Evolutionary conservation across 2,113 vertebrate genomes (phyloP), one percentile per base, ranked within the genome.

Genomic region (Phasianus colchicus): DNA sequence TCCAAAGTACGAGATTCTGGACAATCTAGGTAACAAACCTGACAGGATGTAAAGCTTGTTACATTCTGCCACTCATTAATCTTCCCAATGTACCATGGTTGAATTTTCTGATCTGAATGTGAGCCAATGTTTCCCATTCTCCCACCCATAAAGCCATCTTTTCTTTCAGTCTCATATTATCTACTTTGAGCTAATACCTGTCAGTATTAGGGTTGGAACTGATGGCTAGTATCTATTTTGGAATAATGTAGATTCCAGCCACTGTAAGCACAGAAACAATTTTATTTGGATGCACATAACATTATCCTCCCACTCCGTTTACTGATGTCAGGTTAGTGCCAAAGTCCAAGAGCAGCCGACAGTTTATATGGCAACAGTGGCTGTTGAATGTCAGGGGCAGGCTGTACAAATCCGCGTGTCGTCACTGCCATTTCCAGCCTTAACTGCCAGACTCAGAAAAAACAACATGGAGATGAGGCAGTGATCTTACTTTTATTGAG

Each of bases 241-340:
- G 30, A 76, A 83, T 73, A 83, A 66, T 70, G 78, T 79, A 65
- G 86, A 82, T 75, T 75, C 40, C 45, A 86, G n/a, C 72, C 61
- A 77, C 32, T 48, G 66, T 65, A 90, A 94, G 48, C 66, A 75
- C 7, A 78, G 76, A 72, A 88, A 66, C 20, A 27, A n/a, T 57
- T 88, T 34, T 72, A 34, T 94, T 92, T 88, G 64, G 36, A 38
- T 1, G 4, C 77, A 61, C 88, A 92, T 55, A 86, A 38, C 19
- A 60, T 32, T 0, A 0, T 42, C 52, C 61, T 86, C 48, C 80
- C 84, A 4, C 52, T 54, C 61, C 3, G 3, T 83, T 45, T 83
- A 22, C 29, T 86, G 72, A 79, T 94, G 91, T 95, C 83, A 90
- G 61, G 65, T 61, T 61, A 65, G 78, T 70, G 83, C 12, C 27